Evolutionary conservation across 1,140 invertebrate species (phyloP), one percentile per base, ranked within the genome.

Genomic region (Drosophila sp.): DNA sequence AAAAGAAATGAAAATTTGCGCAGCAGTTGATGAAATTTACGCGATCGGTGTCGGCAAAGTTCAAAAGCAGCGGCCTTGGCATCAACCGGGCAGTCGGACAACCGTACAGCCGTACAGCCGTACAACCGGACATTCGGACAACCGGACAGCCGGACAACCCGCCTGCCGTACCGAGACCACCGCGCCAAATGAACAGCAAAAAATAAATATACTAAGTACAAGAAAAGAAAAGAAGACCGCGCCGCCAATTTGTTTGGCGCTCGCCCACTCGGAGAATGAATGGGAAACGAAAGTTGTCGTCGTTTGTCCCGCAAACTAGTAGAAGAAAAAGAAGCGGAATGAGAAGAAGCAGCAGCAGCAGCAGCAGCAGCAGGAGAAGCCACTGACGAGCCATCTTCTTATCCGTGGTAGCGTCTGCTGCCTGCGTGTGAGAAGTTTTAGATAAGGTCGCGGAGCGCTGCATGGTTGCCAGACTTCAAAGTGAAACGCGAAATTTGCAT

Each of bases 11-110:
- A 70, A 87, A 89, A 82, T 84, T 87, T 89, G 83, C 79, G 72
- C 79, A 89, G 83, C 83, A 89, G 79, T 87, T 89, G 83, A 89
- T 89, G 83, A 87, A 87, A 87, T 89, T 89, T 87, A 89, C 82
- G 82, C 83, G 83, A 89, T 89, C 83, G 72, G 64, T 76, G 84
- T 72, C 84, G 83, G 83, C 84, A 69, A 65, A 87, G 66, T 71
- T 79, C 83, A 87, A 87, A 87, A 70, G 74, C 78, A 63, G 63
- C 80, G 65, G 48, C 65, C 65, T 73, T 73, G 65, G 56, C 46
- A 59, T 13, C 48, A 21, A 27, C 34, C 38, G 56, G 51, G 58
- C 34, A 36, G 8, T 2, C 8, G 21, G 21, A 21, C 21, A 21
- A 4, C 21, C 21, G 21, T 1, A 21, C 21, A 21, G 4, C 21